Percentiles rank a stretch among this genome's conserved stretches.
Conservation (phyloP, 2,888 invertebrate species). For the Caenorhabditis becei region DNA sequence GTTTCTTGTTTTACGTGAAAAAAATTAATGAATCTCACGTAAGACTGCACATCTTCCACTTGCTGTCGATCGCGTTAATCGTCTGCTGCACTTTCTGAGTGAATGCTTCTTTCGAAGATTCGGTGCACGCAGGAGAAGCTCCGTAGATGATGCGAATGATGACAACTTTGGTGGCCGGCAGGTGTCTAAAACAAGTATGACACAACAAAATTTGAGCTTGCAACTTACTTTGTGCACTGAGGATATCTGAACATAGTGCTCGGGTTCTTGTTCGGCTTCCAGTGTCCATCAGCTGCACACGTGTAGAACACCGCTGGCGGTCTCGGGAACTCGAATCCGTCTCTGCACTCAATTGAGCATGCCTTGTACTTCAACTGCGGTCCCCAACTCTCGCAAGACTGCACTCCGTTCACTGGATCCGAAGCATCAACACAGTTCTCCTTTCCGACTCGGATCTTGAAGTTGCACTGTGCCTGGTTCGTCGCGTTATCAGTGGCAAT, state of each 20-base stretch:
- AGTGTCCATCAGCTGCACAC: conserved; percentile 97
- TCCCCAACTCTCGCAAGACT: conserved; percentile 95
- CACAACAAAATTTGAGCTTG: not conserved
- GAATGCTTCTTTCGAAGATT: conserved; percentile 86
- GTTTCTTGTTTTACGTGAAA: not conserved
- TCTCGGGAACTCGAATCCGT: conserved; percentile 87
- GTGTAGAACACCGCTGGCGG: conserved; percentile 96
- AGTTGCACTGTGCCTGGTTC: conserved; percentile 77
- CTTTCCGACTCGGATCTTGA: conserved; percentile 84
- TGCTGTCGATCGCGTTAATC: conserved; percentile 92
- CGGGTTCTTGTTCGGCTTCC: conserved; percentile 87
- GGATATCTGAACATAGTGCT: conserved; percentile 78
- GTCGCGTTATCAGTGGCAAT: conserved; percentile 80
- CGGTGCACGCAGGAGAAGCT: conserved; percentile 95
- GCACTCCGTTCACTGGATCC: conserved; percentile 93
- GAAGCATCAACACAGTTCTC: conserved; percentile 93
- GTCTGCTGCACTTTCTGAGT: conserved; percentile 90
- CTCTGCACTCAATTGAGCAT: conserved; percentile 87
- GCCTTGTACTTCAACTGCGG: conserved; percentile 88
- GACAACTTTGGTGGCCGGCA: conserved; percentile 95
- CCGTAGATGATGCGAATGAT: conserved; percentile 95
- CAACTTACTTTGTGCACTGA: conserved; percentile 80
- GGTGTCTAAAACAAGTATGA: conserved; percentile 85
- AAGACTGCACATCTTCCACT: conserved; percentile 95
- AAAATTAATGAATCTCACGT: conserved; percentile 53